Conservation (phyloP, 2,113 vertebrate species). For the Colaptes auratus region DNA sequence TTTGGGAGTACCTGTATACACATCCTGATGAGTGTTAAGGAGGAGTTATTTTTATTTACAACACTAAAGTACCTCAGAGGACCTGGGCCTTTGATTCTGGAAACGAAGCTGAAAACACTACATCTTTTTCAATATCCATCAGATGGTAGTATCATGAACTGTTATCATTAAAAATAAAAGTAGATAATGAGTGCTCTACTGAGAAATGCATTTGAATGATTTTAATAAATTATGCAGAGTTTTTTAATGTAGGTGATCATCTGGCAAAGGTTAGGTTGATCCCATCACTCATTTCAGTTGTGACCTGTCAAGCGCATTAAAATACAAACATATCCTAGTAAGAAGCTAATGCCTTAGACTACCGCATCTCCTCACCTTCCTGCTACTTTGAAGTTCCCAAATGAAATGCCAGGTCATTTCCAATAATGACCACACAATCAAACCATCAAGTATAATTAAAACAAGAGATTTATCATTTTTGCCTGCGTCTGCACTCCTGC, state of each 20-base stretch:
- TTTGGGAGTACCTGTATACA: not conserved
- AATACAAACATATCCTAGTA: conserved; percentile 24
- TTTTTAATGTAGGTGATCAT: conserved; percentile 61
- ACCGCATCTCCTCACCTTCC: conserved; percentile 5
- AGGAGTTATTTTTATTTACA: not conserved
- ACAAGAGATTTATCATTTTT: conserved; percentile 55
- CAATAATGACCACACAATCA: conserved; percentile 54
- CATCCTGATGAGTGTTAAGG: not conserved
- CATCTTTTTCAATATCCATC: not conserved
- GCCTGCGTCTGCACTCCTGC: conserved; percentile 47
- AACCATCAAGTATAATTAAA: conserved; percentile 25
- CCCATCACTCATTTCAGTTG: conserved; percentile 60
- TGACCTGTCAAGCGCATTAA: conserved; percentile 39
- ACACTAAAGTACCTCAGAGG: not conserved
- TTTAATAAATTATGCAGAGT: conserved; percentile 40
- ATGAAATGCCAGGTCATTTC: conserved; percentile 59
- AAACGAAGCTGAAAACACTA: not conserved
- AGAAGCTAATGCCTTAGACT: conserved; percentile 16
- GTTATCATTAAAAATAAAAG: not conserved
- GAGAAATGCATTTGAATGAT: conserved; percentile 31
- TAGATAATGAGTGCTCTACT: not conserved
- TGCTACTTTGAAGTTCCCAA: conserved; percentile 26
- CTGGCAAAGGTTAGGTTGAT: conserved; percentile 59
- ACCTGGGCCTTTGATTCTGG: not conserved
- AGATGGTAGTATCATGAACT: not conserved